Percentiles rank a stretch among this genome's conserved stretches.
Conservation (phyloP, 2,113 vertebrate species). For the Gallinago undulata region DNA sequence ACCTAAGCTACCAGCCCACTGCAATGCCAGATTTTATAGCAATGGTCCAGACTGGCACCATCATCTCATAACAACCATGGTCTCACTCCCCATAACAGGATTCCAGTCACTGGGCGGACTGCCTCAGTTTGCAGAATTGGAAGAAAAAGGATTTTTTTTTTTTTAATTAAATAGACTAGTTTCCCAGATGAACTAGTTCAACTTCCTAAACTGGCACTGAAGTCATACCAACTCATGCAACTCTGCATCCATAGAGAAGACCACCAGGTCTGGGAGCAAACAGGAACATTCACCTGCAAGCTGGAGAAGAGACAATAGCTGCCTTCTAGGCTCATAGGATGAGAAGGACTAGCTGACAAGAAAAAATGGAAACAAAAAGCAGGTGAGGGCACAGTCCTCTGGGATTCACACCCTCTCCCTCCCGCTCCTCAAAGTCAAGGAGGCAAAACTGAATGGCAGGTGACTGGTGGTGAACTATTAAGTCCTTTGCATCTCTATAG, state of each 20-base stretch:
- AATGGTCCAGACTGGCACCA: not conserved
- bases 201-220: not conserved
- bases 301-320: not conserved
- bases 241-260: not conserved
- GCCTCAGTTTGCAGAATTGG: not conserved
- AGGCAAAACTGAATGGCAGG: not conserved
- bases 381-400: not conserved
- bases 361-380: not conserved
- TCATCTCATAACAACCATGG: fast-evolving
- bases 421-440: not conserved
- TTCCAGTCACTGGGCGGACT: not conserved
- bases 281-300: not conserved
- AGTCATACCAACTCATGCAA: not conserved
- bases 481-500: not conserved
- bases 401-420: not conserved
- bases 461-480: not conserved
- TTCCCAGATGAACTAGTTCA: not conserved
- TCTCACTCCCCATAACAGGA: not conserved
- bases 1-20: not conserved
- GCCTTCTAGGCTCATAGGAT: not conserved
- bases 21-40: not conserved
- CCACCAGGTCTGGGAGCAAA: not conserved
- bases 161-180: not conserved
- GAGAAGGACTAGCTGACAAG: not conserved
- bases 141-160: not conserved